A percentile compares a stretch with the other conserved stretches of the same genome.
phyloP scores from a whole-genome alignment of 2,113 vertebrate genomes.

The Emydura subglobosa region DNA sequence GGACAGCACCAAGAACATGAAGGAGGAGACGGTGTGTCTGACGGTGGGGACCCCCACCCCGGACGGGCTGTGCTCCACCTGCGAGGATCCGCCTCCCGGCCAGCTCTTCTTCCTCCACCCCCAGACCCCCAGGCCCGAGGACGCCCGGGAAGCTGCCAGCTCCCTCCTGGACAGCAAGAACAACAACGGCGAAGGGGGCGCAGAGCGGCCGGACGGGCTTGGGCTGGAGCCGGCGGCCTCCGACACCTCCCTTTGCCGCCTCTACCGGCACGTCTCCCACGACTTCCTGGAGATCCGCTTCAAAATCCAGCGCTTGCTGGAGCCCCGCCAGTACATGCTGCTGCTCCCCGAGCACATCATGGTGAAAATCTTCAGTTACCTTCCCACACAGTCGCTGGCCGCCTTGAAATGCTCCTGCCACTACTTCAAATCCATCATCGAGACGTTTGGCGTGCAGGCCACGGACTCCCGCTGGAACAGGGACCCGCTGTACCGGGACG shows the following conservation, averaged over 20 bases:
- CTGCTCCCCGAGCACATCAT: conserved; percentile 94
- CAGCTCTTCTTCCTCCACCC: conserved; percentile 91
- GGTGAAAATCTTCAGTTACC: conserved; percentile 93
- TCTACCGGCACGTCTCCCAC: conserved; percentile 95
- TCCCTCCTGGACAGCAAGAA: conserved; percentile 77
- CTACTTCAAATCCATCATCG: conserved; percentile 93
- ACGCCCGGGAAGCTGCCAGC: conserved; percentile 39
- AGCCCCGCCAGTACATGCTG: conserved; percentile 95
- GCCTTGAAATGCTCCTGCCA: conserved; percentile 96
- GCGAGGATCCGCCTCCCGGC: conserved; percentile 89
- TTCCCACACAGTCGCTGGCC: conserved; percentile 90
- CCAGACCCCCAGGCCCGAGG: conserved; percentile 70
- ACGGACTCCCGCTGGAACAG: conserved; percentile 94
- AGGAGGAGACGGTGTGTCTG: conserved; percentile 91
- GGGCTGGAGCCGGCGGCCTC: background rate
- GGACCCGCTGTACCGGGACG: conserved; percentile 93
- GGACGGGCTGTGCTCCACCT: conserved; percentile 48
- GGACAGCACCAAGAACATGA: conserved; percentile 91
- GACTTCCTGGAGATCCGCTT: conserved; percentile 98
- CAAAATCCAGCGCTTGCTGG: conserved; percentile 94
- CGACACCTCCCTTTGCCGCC: conserved; percentile 90
- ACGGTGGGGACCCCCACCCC: conserved; percentile 74
- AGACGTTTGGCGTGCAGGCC: conserved; percentile 90
- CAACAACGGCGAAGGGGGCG: conserved; percentile 30
- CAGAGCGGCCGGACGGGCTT: conserved; percentile 43